Evolutionary conservation across 37 sponge, comb jelly and placozoan genomes (phyloP).

Genomic region (Petrosia ficiformis): DNA sequence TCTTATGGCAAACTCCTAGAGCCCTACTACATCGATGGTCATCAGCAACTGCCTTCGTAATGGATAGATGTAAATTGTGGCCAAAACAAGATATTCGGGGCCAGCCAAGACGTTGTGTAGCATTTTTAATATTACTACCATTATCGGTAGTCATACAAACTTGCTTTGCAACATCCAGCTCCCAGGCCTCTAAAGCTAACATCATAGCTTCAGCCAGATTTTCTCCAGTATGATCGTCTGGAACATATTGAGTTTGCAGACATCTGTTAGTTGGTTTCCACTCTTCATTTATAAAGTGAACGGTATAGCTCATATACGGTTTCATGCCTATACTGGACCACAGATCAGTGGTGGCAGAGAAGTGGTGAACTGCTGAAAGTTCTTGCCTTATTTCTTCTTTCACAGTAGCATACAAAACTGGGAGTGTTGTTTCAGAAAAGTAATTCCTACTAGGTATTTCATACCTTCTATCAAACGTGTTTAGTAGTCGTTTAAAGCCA

Average conservation of each 20-base stretch:
- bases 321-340: slow-evolving; percentile 33
- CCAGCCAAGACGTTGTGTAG: slow-evolving; percentile 8
- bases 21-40: slow-evolving; percentile 9
- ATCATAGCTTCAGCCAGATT: slow-evolving; percentile 28
- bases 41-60: slow-evolving; percentile 16
- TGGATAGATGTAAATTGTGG: slow-evolving; percentile 34
- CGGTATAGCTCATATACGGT: slow-evolving; percentile 39
- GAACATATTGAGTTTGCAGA: slow-evolving; percentile 28
- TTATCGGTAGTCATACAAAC: slow-evolving; percentile 45
- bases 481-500: slow-evolving; percentile 19
- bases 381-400: slow-evolving; percentile 12
- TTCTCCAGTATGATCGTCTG: slow-evolving; percentile 36
- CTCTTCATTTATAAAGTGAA: slow-evolving; percentile 19
- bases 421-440: slow-evolving; percentile 32
- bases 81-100: slow-evolving; percentile 32
- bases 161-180: slow-evolving; percentile 6
- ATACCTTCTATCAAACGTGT: slow-evolving; percentile 19
- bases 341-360: slow-evolving; percentile 35
- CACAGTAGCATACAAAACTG: slow-evolving; percentile 5
- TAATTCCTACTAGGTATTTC: slow-evolving; percentile 17
- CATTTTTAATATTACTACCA: slow-evolving; percentile 24
- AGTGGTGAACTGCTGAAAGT: not conserved
- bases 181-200: slow-evolving; percentile 18
- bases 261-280: slow-evolving; percentile 5
- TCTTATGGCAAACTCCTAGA: slow-evolving; percentile 7